A percentile compares a stretch with the other conserved stretches of the same genome.
Conservation (phyloP, 2,797 vertebrate species). For the Borostomias antarcticus region DNA sequence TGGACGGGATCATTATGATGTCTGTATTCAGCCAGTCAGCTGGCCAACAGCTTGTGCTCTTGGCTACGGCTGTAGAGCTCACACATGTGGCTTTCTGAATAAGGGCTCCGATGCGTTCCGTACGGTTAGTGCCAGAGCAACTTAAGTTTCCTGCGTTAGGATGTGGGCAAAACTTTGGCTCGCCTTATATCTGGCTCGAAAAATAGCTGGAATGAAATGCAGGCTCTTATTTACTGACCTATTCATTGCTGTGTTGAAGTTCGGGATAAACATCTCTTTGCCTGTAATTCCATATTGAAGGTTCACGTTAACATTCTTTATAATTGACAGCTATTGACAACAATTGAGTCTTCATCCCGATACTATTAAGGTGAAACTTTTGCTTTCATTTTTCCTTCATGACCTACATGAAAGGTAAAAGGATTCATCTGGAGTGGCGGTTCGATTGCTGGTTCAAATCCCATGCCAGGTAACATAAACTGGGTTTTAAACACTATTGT, state of each 20-base stretch:
- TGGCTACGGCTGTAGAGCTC: slow-evolving; percentile 60
- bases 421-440: no score
- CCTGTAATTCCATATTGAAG: slow-evolving; percentile 50
- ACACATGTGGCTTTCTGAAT: slow-evolving; percentile 70
- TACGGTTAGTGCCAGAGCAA: slow-evolving; percentile 63
- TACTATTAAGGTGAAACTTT: background rate
- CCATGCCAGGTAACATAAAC: no score
- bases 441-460: no score
- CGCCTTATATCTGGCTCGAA: slow-evolving; percentile 59
- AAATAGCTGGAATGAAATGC: slow-evolving; percentile 55
- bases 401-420: background rate
- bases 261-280: slow-evolving; percentile 65
- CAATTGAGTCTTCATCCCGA: background rate
- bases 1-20: slow-evolving; percentile 70
- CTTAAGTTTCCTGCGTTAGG: slow-evolving; percentile 67
- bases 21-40: slow-evolving; percentile 70
- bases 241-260: slow-evolving; percentile 55
- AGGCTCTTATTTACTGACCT: slow-evolving; percentile 63
- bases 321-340: slow-evolving; percentile 9
- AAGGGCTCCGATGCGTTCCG: slow-evolving; percentile 57
- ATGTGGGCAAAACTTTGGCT: slow-evolving; percentile 72
- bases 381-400: background rate
- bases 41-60: slow-evolving; percentile 71
- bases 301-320: slow-evolving; percentile 25
- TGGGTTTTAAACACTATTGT: no score